A percentile compares a stretch with the other conserved stretches of the same genome.
Conservation (phyloP, 2,113 vertebrate genomes). For the Acanthisitta chloris region DNA sequence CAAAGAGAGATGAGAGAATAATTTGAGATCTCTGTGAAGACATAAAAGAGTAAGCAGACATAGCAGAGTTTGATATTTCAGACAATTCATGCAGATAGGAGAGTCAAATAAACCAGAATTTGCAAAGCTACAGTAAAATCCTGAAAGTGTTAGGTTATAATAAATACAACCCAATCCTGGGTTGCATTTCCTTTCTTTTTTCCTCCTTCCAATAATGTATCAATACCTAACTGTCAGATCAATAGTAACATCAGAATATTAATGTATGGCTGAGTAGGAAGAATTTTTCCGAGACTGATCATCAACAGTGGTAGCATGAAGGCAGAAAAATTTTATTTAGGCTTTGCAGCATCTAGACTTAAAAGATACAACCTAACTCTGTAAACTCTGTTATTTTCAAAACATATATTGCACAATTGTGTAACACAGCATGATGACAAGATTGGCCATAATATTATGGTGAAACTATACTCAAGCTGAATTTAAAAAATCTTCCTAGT, state of each 20-base stretch:
- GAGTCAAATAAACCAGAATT: not conserved
- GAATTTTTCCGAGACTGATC: not conserved
- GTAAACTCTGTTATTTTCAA: not conserved
- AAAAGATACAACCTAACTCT: not conserved
- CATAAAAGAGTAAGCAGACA: conserved; percentile 22
- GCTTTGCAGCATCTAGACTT: not conserved
- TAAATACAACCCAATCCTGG: no score
- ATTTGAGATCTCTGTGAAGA: conserved; percentile 23
- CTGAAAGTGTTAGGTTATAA: not conserved
- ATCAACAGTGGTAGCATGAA: not conserved
- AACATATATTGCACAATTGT: not conserved
- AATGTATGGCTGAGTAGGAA: not conserved
- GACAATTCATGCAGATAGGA: not conserved
- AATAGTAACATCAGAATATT: not conserved
- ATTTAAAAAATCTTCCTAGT: not conserved
- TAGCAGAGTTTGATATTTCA: conserved; percentile 1
- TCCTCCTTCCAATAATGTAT: not conserved
- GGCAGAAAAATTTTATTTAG: not conserved
- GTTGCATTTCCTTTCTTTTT: not conserved
- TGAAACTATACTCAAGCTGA: not conserved
- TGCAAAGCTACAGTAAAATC: not conserved
- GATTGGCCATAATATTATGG: not conserved
- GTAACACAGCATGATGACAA: not conserved
- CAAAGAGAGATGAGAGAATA: not conserved
- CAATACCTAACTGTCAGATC: not conserved